These are phyloP conservation scores for Anableps anableps DNA, from an alignment of 2,797 vertebrate species.

Conservation along the genomic window DNA sequence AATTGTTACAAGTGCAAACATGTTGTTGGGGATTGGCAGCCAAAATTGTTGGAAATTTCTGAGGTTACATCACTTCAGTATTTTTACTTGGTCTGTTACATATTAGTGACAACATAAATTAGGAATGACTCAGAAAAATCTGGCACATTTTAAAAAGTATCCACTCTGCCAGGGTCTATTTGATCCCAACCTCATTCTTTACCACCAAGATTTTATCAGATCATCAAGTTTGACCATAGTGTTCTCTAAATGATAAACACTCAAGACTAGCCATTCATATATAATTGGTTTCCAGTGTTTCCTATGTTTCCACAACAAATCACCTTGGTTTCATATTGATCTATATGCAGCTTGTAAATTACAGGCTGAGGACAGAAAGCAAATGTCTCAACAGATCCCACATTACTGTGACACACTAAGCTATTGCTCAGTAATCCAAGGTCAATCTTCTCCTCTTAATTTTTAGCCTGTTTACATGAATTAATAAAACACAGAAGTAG, in stretches of 20 bases:
- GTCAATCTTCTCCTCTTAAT: not conserved
- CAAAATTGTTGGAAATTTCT: not conserved
- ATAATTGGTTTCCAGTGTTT: constrained; percentile 33
- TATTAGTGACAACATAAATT: not conserved
- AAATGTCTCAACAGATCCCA: not conserved
- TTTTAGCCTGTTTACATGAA: not conserved
- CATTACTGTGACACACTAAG: not conserved
- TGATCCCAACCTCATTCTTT: not conserved
- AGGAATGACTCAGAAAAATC: not conserved
- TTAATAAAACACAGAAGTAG: not conserved
- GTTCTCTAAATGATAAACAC: no score
- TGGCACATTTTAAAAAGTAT: not conserved
- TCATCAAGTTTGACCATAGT: constrained; percentile 24
- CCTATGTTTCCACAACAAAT: constrained; percentile 19
- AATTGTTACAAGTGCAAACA: no score
- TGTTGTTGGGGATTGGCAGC: not conserved
- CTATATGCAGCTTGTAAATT: not conserved
- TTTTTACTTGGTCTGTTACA: not conserved
- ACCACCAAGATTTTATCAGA: constrained; percentile 56
- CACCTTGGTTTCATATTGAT: not conserved
- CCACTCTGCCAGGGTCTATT: not conserved
- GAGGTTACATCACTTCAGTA: not conserved
- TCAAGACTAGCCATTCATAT: constrained; percentile 28
- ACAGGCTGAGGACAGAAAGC: not conserved
- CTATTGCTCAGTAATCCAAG: not conserved